These are phyloP conservation scores for Oscheius sp. DNA, from an alignment of 2,888 invertebrate genomes.

Conservation along the genomic window DNA sequence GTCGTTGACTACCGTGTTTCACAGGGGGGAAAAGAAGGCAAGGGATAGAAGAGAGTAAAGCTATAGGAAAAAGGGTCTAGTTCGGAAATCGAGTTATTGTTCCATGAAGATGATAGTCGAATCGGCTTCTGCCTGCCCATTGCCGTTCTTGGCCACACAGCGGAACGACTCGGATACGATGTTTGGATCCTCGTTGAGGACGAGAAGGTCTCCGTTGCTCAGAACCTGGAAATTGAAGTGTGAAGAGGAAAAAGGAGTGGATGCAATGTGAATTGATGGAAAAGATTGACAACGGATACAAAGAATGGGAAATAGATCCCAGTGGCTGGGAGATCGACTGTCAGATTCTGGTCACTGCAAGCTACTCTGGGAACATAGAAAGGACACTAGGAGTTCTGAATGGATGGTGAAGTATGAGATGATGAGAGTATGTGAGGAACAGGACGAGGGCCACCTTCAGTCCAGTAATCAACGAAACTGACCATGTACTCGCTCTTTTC, in stretches of 20 bases:
- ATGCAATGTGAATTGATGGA: not conserved
- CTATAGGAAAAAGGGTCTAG: not conserved
- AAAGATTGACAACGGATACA: no score
- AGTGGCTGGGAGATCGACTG: not conserved
- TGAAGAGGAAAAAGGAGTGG: not conserved
- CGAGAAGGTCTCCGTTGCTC: slow-evolving; percentile 49
- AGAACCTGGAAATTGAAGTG: slow-evolving; percentile 16
- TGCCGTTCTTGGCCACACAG: slow-evolving; percentile 45
- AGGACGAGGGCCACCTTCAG: not conserved
- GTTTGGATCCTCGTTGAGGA: slow-evolving; percentile 43
- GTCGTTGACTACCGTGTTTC: slow-evolving; percentile 3
- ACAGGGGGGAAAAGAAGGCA: slow-evolving; percentile 12
- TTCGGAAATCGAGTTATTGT: not conserved
- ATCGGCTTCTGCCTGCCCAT: slow-evolving; percentile 42
- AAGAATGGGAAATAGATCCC: no score
- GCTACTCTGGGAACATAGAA: no score
- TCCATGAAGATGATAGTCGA: slow-evolving; percentile 46
- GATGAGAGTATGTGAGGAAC: no score
- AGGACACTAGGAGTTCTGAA: no score
- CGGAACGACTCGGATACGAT: slow-evolving; percentile 48
- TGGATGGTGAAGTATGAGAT: no score
- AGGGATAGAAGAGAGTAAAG: slow-evolving; percentile 19
- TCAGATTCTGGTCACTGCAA: not conserved
- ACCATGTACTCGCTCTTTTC: slow-evolving; percentile 44
- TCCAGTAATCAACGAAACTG: not conserved